phyloP scores from a whole-genome alignment of 2,113 vertebrate genomes.

The Raja brachyura region DNA sequence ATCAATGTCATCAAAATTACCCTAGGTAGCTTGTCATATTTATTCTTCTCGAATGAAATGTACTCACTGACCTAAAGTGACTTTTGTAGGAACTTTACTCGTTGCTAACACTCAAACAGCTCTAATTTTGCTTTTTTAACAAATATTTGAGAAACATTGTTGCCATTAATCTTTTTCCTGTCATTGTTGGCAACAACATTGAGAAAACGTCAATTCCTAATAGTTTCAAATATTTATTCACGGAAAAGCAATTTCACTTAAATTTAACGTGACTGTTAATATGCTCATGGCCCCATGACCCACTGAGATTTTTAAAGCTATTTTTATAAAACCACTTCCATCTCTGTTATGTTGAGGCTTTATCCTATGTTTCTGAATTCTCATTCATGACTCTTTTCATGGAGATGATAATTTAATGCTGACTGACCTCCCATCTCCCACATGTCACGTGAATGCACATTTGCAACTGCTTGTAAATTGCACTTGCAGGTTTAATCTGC shows the following conservation, averaged over 20 bases:
- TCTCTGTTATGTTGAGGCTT: no score
- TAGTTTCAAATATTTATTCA: not conserved
- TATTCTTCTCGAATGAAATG: not conserved
- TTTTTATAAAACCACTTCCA: no score
- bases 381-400: no score
- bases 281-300: no score
- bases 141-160: constrained; percentile 8
- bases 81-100: not conserved
- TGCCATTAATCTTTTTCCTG: constrained; percentile 13
- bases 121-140: not conserved
- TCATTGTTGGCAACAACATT: not conserved
- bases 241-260: not conserved
- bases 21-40: not conserved
- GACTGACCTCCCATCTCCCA: no score
- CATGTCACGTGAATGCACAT: no score
- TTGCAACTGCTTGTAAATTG: no score
- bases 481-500: no score
- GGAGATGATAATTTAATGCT: no score
- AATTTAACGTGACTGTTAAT: no score
- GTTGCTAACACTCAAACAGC: not conserved
- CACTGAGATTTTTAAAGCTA: no score
- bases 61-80: not conserved
- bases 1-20: not conserved
- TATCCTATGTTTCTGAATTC: no score
- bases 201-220: constrained; percentile 26